Percentiles rank a stretch among this genome's conserved stretches.
Conservation (phyloP, 2,797 vertebrate species). For the Paratrypauchen microcephalus region DNA sequence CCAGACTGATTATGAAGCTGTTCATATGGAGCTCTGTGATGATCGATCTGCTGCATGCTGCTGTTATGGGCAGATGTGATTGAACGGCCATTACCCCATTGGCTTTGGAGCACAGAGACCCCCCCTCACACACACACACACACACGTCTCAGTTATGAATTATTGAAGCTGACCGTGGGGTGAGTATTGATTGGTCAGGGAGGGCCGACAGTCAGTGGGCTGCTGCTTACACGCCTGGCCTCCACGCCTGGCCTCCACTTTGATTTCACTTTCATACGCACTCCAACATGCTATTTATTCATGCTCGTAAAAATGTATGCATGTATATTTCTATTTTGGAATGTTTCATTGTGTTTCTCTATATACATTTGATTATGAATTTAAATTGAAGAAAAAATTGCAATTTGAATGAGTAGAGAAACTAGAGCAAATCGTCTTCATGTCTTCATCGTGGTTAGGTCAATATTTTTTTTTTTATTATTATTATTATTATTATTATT, state of each 20-base stretch:
- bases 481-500: too few relatives aligned
- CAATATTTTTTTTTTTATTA: too few relatives aligned
- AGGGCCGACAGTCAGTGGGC: slow-evolving; percentile 36
- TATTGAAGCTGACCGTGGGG: slow-evolving; percentile 70
- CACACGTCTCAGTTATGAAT: slow-evolving; percentile 57
- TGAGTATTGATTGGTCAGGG: slow-evolving; percentile 65
- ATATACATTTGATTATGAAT: too few relatives aligned
- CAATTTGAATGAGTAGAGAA: too few relatives aligned
- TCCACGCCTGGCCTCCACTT: slow-evolving; percentile 38
- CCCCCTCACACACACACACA: neutral
- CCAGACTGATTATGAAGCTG: too few relatives aligned
- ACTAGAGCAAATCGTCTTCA: too few relatives aligned
- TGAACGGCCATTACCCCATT: too few relatives aligned
- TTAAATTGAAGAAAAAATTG: too few relatives aligned
- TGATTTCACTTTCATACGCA: slow-evolving; percentile 58
- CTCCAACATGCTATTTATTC: slow-evolving; percentile 42
- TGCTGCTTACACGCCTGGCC: slow-evolving; percentile 35
- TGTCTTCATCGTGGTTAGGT: too few relatives aligned
- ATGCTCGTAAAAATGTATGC: slow-evolving; percentile 9
- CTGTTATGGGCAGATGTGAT: too few relatives aligned
- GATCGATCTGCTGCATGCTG: too few relatives aligned
- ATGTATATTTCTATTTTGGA: slow-evolving; percentile 26
- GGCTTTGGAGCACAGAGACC: neutral
- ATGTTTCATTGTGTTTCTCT: slow-evolving; percentile 1
- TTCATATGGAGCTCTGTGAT: too few relatives aligned